These are phyloP conservation scores for Glomeris marginata DNA, from an alignment of 2,888 invertebrate species.

Conservation along the genomic window DNA sequence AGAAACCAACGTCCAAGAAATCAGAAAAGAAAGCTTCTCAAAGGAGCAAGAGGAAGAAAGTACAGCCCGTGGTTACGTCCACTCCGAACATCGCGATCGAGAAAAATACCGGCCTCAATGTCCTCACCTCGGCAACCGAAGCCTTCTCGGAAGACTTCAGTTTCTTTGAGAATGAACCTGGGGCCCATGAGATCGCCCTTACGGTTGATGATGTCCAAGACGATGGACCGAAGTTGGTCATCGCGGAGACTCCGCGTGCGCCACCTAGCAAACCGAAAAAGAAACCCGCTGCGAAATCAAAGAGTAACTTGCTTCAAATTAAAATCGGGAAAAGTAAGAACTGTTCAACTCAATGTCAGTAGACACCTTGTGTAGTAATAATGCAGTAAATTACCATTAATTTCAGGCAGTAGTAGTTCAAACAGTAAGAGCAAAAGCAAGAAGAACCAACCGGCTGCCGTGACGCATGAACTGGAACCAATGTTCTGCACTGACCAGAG, in stretches of 20 bases:
- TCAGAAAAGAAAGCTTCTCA: constrained; percentile 5
- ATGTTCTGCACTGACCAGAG: not conserved
- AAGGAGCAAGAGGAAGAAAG: constrained; percentile 8
- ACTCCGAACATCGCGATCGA: too few relatives aligned
- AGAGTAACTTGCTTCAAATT: too few relatives aligned
- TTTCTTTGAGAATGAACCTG: too few relatives aligned
- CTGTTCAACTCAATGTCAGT: too few relatives aligned
- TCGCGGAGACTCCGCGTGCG: constrained; percentile 9
- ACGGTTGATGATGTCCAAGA: not conserved
- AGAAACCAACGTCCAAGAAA: not conserved
- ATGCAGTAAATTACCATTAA: not conserved
- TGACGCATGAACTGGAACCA: not conserved
- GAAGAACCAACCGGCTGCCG: too few relatives aligned
- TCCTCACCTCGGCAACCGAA: too few relatives aligned
- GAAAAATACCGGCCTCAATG: too few relatives aligned
- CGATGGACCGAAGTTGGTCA: constrained; percentile 10
- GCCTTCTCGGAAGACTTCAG: too few relatives aligned
- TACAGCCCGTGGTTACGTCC: not conserved
- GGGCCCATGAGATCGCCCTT: not conserved
- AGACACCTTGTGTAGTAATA: too few relatives aligned
- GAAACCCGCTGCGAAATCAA: not conserved
- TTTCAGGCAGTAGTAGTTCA: not conserved
- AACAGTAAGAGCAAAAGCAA: not conserved
- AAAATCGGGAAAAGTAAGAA: too few relatives aligned
- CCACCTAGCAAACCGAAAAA: not conserved